Evolutionary conservation across 2,797 vertebrate genomes (phyloP).

Genomic region (Myiotriccus ornatus): DNA sequence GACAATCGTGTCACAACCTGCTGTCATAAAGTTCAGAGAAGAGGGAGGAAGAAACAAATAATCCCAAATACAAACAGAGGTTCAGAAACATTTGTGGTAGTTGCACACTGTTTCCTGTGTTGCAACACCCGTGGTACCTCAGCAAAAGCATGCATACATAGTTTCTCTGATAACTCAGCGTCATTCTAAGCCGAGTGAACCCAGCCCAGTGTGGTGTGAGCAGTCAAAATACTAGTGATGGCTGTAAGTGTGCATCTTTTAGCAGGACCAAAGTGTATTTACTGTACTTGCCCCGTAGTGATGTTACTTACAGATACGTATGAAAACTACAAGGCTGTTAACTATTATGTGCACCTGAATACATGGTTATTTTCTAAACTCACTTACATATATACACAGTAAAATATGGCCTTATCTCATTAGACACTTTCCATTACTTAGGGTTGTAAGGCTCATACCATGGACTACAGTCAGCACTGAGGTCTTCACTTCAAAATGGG

Average conservation of each 20-base stretch:
- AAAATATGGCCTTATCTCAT: neutral
- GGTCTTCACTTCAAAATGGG: neutral
- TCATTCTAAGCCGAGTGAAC: neutral
- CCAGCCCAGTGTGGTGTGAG: neutral
- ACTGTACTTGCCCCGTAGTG: neutral
- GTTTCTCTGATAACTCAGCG: neutral
- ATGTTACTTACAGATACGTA: neutral
- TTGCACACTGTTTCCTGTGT: neutral
- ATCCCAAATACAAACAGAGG: neutral
- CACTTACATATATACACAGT: neutral
- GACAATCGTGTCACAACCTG: neutral
- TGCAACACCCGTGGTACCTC: neutral
- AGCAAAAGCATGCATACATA: neutral
- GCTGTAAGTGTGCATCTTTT: neutral
- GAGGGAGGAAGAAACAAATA: neutral
- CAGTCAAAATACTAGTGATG: neutral
- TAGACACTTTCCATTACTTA: neutral
- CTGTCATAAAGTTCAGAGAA: neutral
- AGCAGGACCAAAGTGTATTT: neutral
- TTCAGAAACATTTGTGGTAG: neutral
- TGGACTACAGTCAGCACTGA: neutral
- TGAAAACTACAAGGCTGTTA: neutral
- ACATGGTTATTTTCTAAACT: neutral
- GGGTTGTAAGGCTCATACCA: neutral
- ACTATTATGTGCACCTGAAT: neutral